Percentiles rank a stretch among this genome's conserved stretches.
Conservation (phyloP, 2,888 invertebrate species). For the Cacoxenus indagator region DNA sequence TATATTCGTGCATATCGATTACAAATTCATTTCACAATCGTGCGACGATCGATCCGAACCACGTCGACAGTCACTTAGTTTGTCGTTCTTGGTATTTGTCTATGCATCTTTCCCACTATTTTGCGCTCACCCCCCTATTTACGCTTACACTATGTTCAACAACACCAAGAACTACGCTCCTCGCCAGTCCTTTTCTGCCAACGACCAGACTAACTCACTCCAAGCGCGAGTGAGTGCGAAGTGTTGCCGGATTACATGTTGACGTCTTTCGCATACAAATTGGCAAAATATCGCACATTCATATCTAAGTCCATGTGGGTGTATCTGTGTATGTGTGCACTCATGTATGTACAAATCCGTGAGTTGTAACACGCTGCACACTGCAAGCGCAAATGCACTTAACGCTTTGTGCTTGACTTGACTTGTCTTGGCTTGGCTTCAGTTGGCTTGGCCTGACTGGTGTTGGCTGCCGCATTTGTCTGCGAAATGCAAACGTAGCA, state of each 20-base stretch:
- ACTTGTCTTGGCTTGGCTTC: neutral
- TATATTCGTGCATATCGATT: slow-evolving; percentile 41
- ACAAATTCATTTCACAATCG: slow-evolving; percentile 54
- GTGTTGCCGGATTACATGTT: slow-evolving; percentile 61
- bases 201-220: too few relatives aligned
- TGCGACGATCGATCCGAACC: slow-evolving; percentile 19
- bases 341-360: slow-evolving; percentile 9
- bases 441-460: neutral
- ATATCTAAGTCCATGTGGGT: slow-evolving; percentile 23
- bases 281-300: slow-evolving; percentile 51
- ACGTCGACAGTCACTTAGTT: slow-evolving; percentile 43
- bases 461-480: neutral
- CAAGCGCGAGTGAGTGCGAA: slow-evolving; percentile 33
- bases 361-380: neutral
- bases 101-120: too few relatives aligned
- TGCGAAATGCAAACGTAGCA: slow-evolving; percentile 1
- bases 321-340: slow-evolving; percentile 20
- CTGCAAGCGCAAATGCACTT: neutral
- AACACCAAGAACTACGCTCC: too few relatives aligned
- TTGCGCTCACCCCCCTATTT: too few relatives aligned
- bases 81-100: neutral
- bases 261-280: slow-evolving; percentile 61
- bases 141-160: too few relatives aligned
- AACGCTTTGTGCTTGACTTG: neutral
- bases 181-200: too few relatives aligned